Conservation (phyloP, 2,113 vertebrate species). For the Bubalus kerabau region DNA sequence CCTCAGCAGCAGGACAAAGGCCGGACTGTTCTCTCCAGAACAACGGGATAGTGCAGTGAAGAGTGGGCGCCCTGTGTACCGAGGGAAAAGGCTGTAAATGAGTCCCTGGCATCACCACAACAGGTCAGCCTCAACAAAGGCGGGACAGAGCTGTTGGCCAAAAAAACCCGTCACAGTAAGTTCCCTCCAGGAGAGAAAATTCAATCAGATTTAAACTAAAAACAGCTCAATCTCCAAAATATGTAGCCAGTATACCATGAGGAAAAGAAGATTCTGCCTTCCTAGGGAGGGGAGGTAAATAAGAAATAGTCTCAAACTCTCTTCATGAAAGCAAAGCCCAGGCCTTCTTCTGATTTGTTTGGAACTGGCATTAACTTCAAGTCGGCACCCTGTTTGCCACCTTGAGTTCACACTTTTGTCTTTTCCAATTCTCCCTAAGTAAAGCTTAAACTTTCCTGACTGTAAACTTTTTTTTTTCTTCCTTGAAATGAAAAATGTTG, state of each 20-base stretch:
- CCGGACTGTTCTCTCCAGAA: conserved; percentile 20
- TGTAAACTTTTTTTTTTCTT: not conserved
- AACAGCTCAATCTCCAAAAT: conserved; percentile 45
- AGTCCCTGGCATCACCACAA: conserved; percentile 40
- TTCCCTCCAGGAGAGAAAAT: not conserved
- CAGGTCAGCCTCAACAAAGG: conserved; percentile 50
- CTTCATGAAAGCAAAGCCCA: not conserved
- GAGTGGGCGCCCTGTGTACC: conserved; percentile 8
- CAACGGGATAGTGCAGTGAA: not conserved
- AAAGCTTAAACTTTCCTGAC: not conserved
- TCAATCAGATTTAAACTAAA: conserved; percentile 37
- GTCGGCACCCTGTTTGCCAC: not conserved
- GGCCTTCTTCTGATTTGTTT: not conserved
- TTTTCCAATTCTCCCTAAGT: not conserved
- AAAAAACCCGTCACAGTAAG: not conserved
- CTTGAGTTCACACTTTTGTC: not conserved
- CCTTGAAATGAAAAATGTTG: not conserved
- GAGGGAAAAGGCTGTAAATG: conserved; percentile 8
- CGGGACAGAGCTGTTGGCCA: not conserved
- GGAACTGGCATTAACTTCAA: not conserved
- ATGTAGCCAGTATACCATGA: not conserved
- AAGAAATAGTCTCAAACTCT: not conserved
- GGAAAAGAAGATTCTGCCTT: conserved; percentile 10
- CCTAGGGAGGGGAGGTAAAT: not conserved
- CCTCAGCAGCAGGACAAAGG: conserved; percentile 38